These are phyloP conservation scores for Bombus cullumanus DNA, from an alignment of 1,140 invertebrate species.

Conservation along the genomic window DNA sequence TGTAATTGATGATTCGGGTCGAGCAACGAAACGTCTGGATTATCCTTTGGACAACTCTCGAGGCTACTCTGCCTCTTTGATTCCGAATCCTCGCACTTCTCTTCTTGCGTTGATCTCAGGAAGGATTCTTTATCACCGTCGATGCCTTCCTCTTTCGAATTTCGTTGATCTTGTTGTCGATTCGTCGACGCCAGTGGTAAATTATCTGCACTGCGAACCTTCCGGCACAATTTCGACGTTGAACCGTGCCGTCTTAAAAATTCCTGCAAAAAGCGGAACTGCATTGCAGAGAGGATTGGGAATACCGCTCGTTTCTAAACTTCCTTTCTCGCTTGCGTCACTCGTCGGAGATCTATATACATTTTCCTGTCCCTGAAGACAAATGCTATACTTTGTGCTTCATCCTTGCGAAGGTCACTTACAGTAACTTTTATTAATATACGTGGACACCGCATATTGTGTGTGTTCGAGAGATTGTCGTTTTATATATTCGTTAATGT, in stretches of 20 bases:
- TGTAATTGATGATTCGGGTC: slow-evolving; percentile 72
- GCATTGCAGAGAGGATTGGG: not conserved
- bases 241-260: slow-evolving; percentile 90
- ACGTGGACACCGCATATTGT: too few relatives aligned
- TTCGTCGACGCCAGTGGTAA: slow-evolving; percentile 80
- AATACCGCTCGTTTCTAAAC: not conserved
- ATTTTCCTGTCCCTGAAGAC: too few relatives aligned
- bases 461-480: too few relatives aligned
- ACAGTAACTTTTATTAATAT: too few relatives aligned
- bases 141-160: slow-evolving; percentile 77
- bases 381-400: too few relatives aligned
- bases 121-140: slow-evolving; percentile 82
- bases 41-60: slow-evolving; percentile 74
- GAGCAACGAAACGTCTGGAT: slow-evolving; percentile 67
- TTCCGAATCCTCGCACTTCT: slow-evolving; percentile 74
- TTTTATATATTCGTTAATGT: too few relatives aligned
- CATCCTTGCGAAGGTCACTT: too few relatives aligned
- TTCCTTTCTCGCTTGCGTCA: not conserved
- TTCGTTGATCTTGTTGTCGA: slow-evolving; percentile 72
- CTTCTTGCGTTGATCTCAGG: slow-evolving; percentile 73
- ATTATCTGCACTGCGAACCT: slow-evolving; percentile 88
- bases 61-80: slow-evolving; percentile 73
- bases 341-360: too few relatives aligned
- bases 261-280: slow-evolving; percentile 71
- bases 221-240: slow-evolving; percentile 89